phyloP scores from a whole-genome alignment of 2,113 vertebrate genomes.

The Lethenteron reissneri region DNA sequence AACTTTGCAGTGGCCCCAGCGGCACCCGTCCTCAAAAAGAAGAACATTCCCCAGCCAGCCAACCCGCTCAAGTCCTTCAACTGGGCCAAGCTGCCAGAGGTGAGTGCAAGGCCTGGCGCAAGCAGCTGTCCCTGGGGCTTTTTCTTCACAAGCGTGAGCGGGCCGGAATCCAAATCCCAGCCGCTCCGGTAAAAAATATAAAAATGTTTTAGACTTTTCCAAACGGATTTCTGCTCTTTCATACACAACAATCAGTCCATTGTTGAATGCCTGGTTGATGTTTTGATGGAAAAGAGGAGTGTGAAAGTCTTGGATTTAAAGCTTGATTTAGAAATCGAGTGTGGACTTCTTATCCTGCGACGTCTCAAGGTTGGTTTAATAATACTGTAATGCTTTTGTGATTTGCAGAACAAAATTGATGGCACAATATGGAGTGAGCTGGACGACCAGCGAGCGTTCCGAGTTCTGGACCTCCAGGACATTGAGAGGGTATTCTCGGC shows the following conservation, averaged over 20 bases:
- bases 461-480: conserved; percentile 3
- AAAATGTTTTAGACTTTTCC: no score
- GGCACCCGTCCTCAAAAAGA: conserved; percentile 34
- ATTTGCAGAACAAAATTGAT: conserved; percentile 1
- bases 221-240: no score
- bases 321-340: background rate
- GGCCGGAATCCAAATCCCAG: no score
- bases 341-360: background rate
- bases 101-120: conserved; percentile 13
- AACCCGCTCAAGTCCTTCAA: conserved; percentile 95
- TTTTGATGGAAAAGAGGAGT: background rate
- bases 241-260: no score
- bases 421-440: conserved; percentile 2
- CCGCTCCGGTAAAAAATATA: no score
- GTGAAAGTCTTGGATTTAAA: background rate
- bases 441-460: background rate
- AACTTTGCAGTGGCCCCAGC: conserved; percentile 27
- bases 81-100: conserved; percentile 86
- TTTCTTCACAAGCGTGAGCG: no score
- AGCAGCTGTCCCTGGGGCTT: no score
- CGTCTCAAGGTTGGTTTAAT: no score
- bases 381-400: no score
- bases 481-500: conserved; percentile 1
- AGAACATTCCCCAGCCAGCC: conserved; percentile 66
- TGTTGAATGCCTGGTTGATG: no score